phyloP scores from a whole-genome alignment of 2,113 vertebrate species.

The Jaculus jaculus region DNA sequence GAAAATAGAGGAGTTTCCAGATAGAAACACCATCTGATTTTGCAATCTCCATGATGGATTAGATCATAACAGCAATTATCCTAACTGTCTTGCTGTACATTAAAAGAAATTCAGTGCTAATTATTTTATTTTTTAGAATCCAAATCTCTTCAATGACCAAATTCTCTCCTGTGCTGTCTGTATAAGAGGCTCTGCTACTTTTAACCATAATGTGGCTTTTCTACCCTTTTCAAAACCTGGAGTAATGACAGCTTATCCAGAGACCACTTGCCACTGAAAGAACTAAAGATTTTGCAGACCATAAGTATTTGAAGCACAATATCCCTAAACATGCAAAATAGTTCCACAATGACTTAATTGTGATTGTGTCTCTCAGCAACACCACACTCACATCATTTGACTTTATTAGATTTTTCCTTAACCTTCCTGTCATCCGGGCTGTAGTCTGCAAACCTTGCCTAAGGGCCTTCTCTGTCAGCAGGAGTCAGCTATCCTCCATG shows the following conservation, averaged over 20 bases:
- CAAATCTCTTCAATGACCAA: background rate
- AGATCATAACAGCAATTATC: background rate
- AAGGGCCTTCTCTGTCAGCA: background rate
- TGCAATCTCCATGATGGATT: background rate
- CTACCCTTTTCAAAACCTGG: background rate
- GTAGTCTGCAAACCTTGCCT: too few species aligned
- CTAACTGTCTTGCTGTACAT: constrained; percentile 24
- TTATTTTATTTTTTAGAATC: background rate
- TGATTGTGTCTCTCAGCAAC: background rate
- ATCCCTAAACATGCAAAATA: background rate
- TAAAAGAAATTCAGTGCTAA: background rate
- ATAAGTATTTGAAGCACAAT: background rate
- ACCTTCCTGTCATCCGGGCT: background rate
- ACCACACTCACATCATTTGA: background rate
- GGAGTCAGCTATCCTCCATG: background rate
- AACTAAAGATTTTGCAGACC: background rate
- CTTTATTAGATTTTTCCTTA: background rate
- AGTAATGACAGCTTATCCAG: rapidly evolving
- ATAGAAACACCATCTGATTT: background rate
- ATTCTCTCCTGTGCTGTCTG: background rate
- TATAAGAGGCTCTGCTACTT: background rate
- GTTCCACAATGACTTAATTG: background rate
- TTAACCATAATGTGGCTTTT: background rate
- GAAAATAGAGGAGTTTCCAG: background rate
- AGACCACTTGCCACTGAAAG: background rate